Evolutionary conservation across 2,797 vertebrate species (phyloP).

Genomic region (Rhabdophis nuchalis): DNA sequence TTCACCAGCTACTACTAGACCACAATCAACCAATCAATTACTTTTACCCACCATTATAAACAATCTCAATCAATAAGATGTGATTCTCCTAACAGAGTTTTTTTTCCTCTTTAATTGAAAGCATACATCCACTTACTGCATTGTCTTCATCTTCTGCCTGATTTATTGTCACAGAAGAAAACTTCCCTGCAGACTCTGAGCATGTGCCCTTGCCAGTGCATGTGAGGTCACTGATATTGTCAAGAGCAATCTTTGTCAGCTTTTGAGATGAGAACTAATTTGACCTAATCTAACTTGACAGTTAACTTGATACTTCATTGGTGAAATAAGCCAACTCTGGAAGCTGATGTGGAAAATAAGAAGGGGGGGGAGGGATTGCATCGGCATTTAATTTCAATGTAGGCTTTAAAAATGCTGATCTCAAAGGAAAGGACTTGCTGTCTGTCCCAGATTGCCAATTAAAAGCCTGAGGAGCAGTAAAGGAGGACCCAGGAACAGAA

Average conservation of each 20-base stretch:
- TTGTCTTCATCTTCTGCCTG: conserved; percentile 13
- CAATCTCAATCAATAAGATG: neutral
- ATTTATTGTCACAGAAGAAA: conserved; percentile 30
- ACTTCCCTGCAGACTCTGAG: conserved; percentile 46
- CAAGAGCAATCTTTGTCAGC: conserved; percentile 69
- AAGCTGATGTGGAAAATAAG: conserved; percentile 51
- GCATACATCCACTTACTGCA: neutral
- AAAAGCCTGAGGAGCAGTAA: neutral
- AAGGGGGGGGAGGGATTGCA: conserved; percentile 18
- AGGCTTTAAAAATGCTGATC: conserved; percentile 13
- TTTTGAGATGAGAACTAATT: conserved; percentile 73
- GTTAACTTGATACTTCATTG: conserved; percentile 55
- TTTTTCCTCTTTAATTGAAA: neutral
- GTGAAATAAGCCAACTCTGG: conserved; percentile 54
- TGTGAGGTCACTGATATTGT: conserved; percentile 65
- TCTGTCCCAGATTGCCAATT: neutral
- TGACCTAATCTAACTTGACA: conserved; percentile 70
- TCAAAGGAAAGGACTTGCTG: neutral
- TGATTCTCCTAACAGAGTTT: neutral
- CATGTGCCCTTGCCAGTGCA: conserved; percentile 63
- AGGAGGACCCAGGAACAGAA: neutral
- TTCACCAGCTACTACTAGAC: neutral
- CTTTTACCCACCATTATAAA: neutral
- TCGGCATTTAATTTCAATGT: neutral
- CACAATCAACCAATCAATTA: neutral